Percentiles rank a stretch among this genome's conserved stretches.
These are phyloP conservation scores for Cosmia pyralina DNA, from an alignment of 2,888 invertebrate species.

Conservation along the genomic window DNA sequence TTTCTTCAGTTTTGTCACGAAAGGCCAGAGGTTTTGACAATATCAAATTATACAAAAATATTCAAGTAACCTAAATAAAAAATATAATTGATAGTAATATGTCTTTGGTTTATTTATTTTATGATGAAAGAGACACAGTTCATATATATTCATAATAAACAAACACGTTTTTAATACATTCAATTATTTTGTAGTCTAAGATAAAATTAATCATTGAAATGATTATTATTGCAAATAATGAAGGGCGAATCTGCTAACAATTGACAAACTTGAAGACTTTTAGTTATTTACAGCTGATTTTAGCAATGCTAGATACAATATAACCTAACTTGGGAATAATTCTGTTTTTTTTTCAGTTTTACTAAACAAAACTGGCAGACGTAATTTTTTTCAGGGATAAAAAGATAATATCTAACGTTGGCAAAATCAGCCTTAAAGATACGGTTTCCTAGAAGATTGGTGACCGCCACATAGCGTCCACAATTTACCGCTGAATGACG, in stretches of 20 bases:
- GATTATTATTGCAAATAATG: neutral
- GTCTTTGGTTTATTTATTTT: neutral
- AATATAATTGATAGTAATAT: too few relatives aligned
- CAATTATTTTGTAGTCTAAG: too few relatives aligned
- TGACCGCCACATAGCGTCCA: too few relatives aligned
- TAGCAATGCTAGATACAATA: neutral
- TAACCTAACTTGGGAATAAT: neutral
- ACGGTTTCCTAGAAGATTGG: neutral
- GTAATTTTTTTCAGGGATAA: neutral
- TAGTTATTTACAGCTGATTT: neutral
- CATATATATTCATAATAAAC: conserved; percentile 12
- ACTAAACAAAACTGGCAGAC: neutral
- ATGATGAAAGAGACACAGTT: neutral
- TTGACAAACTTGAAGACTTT: too few relatives aligned
- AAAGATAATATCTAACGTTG: neutral
- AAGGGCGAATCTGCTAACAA: neutral
- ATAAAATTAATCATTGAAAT: neutral
- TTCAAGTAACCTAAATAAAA: neutral
- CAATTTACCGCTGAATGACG: too few relatives aligned
- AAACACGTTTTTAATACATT: neutral
- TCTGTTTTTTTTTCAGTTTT: neutral
- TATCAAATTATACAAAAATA: neutral
- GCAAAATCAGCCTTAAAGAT: neutral
- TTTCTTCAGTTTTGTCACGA: neutral
- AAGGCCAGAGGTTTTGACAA: neutral